Percentiles rank a stretch among this genome's conserved stretches.
These are phyloP conservation scores for Castor canadensis DNA, from an alignment of 2,113 vertebrate species.

Conservation along the genomic window DNA sequence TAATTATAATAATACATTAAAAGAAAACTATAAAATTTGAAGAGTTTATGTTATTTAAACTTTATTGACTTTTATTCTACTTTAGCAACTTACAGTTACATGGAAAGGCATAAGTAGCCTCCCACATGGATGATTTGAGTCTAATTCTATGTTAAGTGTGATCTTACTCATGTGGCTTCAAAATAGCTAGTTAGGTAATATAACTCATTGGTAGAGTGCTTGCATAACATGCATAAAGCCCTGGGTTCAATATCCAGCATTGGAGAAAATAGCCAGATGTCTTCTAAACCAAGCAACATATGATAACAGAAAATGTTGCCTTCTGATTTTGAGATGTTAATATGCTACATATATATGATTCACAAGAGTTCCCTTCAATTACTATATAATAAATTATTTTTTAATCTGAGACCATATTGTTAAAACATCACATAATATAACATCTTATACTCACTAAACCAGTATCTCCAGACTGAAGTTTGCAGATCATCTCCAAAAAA, in stretches of 20 bases:
- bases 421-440: neutral
- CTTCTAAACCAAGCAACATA: neutral
- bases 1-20: neutral
- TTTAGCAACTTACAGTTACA: neutral
- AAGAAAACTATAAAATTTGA: neutral
- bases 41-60: neutral
- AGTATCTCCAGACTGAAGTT: slow-evolving; percentile 87
- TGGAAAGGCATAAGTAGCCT: neutral
- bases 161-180: neutral
- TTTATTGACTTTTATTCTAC: neutral
- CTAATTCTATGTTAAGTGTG: neutral
- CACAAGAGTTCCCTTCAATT: neutral
- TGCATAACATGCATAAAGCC: neutral
- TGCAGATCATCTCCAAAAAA: slow-evolving; percentile 86
- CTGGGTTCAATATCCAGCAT: neutral
- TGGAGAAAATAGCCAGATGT: neutral
- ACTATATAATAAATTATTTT: neutral
- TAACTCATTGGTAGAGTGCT: neutral
- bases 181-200: neutral
- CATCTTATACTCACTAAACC: slow-evolving; percentile 88
- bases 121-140: neutral
- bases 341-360: neutral
- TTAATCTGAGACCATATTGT: neutral
- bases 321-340: neutral
- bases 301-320: neutral